phyloP scores from a whole-genome alignment of 2,888 invertebrate species.

The Machimus rusticus region DNA sequence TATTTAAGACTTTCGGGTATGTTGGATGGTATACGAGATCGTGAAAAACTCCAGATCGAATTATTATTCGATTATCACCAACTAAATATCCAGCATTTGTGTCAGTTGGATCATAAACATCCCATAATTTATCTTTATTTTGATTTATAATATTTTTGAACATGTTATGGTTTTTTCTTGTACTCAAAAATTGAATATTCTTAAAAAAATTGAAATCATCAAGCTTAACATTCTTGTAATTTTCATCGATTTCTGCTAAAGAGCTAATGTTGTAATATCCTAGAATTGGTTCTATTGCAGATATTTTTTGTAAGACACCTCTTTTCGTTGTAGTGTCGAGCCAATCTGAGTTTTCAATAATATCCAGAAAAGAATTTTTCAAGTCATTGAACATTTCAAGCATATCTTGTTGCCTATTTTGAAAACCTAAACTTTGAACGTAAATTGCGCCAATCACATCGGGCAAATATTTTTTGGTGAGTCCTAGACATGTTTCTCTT shows the following conservation, averaged over 20 bases:
- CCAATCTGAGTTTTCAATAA: neutral
- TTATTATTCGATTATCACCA: conserved; percentile 1
- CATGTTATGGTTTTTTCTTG: neutral
- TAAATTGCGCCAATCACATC: conserved; percentile 1
- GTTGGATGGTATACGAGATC: conserved; percentile 12
- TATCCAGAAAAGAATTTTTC: neutral
- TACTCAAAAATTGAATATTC: neutral
- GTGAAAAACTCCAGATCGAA: neutral
- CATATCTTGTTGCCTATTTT: neutral
- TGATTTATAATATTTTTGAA: neutral
- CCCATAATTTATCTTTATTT: neutral
- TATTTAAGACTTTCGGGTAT: neutral
- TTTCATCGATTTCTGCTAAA: neutral
- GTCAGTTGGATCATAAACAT: conserved; percentile 14
- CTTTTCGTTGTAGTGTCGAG: neutral
- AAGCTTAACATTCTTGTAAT: neutral
- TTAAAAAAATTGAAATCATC: neutral
- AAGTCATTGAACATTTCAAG: neutral
- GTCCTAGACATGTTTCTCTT: neutral
- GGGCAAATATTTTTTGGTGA: neutral
- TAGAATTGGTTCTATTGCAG: neutral
- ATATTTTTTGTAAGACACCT: neutral
- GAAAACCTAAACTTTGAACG: neutral
- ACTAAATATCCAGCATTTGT: conserved; percentile 23
- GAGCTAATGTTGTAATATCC: neutral